Evolutionary conservation across 2,888 invertebrate genomes (phyloP), one percentile per base, ranked within the genome.

Genomic region (Dasypogon diadema): DNA sequence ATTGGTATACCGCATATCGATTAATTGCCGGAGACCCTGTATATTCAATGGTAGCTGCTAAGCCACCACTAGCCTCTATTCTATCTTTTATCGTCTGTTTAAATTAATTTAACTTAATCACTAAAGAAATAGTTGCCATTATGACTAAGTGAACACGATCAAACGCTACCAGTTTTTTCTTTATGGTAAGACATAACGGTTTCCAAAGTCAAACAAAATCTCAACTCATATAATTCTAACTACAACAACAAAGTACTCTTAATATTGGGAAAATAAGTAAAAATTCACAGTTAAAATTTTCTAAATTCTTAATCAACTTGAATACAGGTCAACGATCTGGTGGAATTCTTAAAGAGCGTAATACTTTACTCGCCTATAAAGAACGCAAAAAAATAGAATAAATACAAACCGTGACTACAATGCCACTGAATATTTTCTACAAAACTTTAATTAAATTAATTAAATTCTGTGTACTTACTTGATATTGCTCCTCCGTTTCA

Each of bases 361-460:
- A 88, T 73, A 93, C 90, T 89, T 93, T 93, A 86, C 93, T 92
- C 82, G 91, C 91, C 94, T 94, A 88, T 1, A 90, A 90, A 60
- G 79, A 79, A 83, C 81, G 80, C 75, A 30, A 75, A 56, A 74
- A 77, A 73, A 48, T 34, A 70, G 21, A 65, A 46, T 34, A 73
- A 76, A 65, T 55, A 60, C 30, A 72, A 51, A 37, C 21, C 26
- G 16, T 8, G 46, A 34, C 46, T 68, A 68, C 48, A 46, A n/a
- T 24, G 24, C 24, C 54, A 54, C 54, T 10, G 4, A 63, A 55
- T 75, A 46, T 14, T 30, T 30, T 30, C 68, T 48, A 70, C 55
- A n/a, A n/a, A n/a, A n/a, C n/a, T n/a, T 56, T 10, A 42, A 75
- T 46, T 34, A 24, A 24, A 74, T 48, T 48, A 37, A 12, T 22